Percentiles rank a stretch among this genome's conserved stretches.
Evolutionary conservation across 1,140 invertebrate species (phyloP).

Genomic region (Microplitis demolitor): DNA sequence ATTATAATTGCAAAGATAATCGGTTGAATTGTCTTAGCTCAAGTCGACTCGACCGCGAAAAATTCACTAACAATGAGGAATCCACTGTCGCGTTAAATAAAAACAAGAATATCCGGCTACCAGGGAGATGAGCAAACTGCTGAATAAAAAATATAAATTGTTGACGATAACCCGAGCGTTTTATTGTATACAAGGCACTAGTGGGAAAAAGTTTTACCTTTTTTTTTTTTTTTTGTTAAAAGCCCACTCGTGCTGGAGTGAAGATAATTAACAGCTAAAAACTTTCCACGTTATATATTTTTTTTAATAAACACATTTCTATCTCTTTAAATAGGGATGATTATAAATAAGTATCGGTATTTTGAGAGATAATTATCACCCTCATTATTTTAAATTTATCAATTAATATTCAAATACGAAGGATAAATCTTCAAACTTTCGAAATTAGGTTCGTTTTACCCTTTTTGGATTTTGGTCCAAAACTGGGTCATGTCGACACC

Average conservation of each 20-base stretch:
- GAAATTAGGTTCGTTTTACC: no score
- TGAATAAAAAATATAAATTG: background rate
- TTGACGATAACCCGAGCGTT: slow-evolving; percentile 17
- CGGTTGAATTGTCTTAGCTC: background rate
- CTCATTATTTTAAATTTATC: no score
- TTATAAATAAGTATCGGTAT: no score
- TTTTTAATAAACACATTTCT: no score
- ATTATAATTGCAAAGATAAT: background rate
- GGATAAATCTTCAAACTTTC: no score
- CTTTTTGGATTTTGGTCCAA: no score
- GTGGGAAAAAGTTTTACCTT: background rate
- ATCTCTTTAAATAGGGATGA: no score
- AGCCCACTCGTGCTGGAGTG: background rate
- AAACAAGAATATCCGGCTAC: no score
- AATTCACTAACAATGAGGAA: background rate
- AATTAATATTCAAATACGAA: no score
- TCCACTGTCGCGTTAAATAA: no score
- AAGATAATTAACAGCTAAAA: background rate
- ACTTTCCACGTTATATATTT: background rate
- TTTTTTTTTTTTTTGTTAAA: background rate
- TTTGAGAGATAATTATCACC: no score
- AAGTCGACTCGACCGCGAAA: background rate
- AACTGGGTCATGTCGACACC: no score
- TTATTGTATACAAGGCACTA: background rate
- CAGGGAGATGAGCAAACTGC: background rate